Evolutionary conservation across 2,113 vertebrate genomes (phyloP).

Genomic region (Fukomys damarensis): DNA sequence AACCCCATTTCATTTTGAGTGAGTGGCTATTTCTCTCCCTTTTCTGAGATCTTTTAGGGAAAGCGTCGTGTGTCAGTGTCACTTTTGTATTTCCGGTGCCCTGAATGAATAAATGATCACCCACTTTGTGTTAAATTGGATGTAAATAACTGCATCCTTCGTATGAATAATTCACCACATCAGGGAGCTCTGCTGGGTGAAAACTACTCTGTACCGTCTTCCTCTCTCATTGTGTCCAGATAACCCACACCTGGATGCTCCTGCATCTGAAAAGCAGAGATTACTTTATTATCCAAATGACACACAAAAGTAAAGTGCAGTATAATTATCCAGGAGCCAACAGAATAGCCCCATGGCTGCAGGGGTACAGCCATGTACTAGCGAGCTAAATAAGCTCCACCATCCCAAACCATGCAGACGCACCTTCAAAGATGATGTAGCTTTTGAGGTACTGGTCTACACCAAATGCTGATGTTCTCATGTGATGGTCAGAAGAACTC

Average conservation of each 20-base stretch:
- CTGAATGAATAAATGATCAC: background rate
- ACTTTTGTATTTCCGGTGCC: background rate
- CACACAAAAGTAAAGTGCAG: background rate
- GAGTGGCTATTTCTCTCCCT: background rate
- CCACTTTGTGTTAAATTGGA: constrained; percentile 16
- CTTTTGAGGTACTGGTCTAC: background rate
- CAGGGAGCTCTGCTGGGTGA: background rate
- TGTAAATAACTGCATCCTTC: constrained; percentile 15
- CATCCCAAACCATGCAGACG: background rate
- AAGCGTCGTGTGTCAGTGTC: background rate
- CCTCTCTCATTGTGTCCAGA: background rate
- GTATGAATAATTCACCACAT: constrained; percentile 6
- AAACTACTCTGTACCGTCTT: background rate
- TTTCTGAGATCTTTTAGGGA: background rate
- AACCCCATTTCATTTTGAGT: background rate
- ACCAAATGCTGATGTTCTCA: background rate
- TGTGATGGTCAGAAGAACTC: background rate
- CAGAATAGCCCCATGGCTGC: background rate
- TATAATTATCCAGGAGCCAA: background rate
- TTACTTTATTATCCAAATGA: constrained; percentile 35
- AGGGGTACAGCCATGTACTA: background rate
- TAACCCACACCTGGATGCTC: background rate
- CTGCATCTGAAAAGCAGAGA: constrained; percentile 15
- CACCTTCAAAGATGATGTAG: background rate
- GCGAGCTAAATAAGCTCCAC: background rate